These are phyloP conservation scores for Poecile montanus DNA, from an alignment of 2,797 vertebrate genomes.

Conservation along the genomic window DNA sequence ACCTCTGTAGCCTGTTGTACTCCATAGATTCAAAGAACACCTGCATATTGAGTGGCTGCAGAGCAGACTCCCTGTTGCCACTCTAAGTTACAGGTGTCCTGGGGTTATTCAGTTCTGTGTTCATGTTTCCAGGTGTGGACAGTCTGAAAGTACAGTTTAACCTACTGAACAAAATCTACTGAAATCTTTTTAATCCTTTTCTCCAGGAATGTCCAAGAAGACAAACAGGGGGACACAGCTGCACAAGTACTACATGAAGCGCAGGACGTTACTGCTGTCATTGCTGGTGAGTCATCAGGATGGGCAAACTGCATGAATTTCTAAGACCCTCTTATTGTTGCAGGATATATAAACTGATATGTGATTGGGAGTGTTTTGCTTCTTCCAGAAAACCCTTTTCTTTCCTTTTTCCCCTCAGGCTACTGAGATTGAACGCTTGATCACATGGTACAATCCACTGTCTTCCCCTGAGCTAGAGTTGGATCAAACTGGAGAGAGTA, in stretches of 20 bases:
- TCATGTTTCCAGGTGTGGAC: not conserved
- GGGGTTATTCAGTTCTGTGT: not conserved
- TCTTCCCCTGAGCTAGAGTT: slow-evolving; percentile 91
- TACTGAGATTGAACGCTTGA: slow-evolving; percentile 93
- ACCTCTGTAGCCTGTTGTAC: not conserved
- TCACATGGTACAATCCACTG: slow-evolving; percentile 97
- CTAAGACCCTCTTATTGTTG: not conserved
- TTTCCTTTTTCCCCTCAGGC: slow-evolving; percentile 76
- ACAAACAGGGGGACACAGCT: slow-evolving; percentile 94
- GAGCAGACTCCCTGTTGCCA: not conserved
- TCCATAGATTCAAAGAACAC: not conserved
- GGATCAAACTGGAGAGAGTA: slow-evolving; percentile 94
- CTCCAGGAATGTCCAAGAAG: slow-evolving; percentile 92
- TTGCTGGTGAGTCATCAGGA: slow-evolving; percentile 82
- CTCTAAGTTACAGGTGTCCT: not conserved
- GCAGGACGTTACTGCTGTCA: slow-evolving; percentile 89
- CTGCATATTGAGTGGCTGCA: not conserved
- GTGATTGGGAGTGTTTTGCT: not conserved
- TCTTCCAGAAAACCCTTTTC: not conserved
- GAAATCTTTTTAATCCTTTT: not conserved
- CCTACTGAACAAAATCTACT: not conserved
- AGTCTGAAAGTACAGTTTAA: not conserved
- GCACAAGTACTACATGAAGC: slow-evolving; percentile 98
- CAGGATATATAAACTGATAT: not conserved
- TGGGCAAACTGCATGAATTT: not conserved